phyloP scores from a whole-genome alignment of 2,888 invertebrate genomes.

The Encarsia formosa region DNA sequence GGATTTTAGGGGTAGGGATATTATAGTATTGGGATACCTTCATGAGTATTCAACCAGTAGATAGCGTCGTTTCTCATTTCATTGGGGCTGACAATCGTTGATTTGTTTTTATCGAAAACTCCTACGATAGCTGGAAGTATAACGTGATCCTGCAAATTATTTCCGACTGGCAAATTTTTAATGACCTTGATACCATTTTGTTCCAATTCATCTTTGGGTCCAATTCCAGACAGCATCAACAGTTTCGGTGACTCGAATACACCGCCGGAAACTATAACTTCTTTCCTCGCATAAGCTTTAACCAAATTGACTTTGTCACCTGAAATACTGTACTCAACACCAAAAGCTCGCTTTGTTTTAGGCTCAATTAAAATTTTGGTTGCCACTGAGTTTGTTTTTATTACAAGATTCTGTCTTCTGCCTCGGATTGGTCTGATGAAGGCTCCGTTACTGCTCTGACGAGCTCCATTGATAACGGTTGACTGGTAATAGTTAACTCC shows the following conservation, averaged over 20 bases:
- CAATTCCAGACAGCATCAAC: slow-evolving; percentile 80
- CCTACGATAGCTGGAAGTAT: slow-evolving; percentile 49
- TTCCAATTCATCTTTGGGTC: slow-evolving; percentile 61
- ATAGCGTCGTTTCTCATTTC: not conserved
- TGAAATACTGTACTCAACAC: slow-evolving; percentile 67
- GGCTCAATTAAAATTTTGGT: slow-evolving; percentile 65
- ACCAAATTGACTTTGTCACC: slow-evolving; percentile 48
- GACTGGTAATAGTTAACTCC: slow-evolving; percentile 60
- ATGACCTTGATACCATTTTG: slow-evolving; percentile 60
- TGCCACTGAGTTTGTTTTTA: slow-evolving; percentile 62
- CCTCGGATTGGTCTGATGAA: slow-evolving; percentile 65
- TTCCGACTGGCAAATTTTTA: slow-evolving; percentile 69
- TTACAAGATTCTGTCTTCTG: slow-evolving; percentile 47
- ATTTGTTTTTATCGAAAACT: not conserved
- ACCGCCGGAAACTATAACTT: slow-evolving; percentile 73
- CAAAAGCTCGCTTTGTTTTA: slow-evolving; percentile 57
- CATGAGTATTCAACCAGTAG: slow-evolving; percentile 6
- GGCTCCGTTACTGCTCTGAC: slow-evolving; percentile 76
- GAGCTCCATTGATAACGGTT: slow-evolving; percentile 61
- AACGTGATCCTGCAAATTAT: slow-evolving; percentile 77
- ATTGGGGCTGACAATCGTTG: not conserved
- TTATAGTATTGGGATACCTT: too few species aligned
- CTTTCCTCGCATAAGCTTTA: slow-evolving; percentile 72
- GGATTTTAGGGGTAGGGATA: too few species aligned
- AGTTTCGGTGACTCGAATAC: slow-evolving; percentile 80